These are phyloP conservation scores for Indicator maculatus DNA, from an alignment of 2,113 vertebrate species.

Conservation along the genomic window DNA sequence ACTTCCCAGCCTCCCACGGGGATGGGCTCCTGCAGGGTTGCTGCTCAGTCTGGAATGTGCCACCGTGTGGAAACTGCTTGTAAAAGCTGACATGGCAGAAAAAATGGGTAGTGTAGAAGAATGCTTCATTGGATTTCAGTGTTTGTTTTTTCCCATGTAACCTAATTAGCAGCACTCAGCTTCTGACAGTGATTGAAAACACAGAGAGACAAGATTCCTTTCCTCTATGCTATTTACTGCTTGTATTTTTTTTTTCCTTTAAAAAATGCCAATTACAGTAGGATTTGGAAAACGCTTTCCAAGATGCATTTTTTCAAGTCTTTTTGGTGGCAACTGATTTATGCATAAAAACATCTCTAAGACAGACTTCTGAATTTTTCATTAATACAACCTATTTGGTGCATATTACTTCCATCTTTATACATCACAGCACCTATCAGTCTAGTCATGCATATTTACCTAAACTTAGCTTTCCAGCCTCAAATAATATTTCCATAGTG, in stretches of 20 bases:
- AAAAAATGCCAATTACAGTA: background rate
- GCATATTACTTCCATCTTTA: background rate
- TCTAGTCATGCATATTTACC: background rate
- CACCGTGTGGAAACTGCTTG: background rate
- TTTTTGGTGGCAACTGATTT: background rate
- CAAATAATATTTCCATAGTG: background rate
- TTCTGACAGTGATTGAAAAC: background rate
- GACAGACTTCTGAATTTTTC: background rate
- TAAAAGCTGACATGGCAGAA: background rate
- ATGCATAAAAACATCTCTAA: background rate
- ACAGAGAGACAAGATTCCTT: background rate
- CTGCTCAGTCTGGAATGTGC: background rate
- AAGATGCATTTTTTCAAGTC: background rate
- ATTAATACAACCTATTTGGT: background rate
- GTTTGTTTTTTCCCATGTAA: background rate
- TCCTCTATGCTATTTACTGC: too few relatives aligned
- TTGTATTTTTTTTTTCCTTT: background rate
- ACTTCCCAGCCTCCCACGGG: background rate
- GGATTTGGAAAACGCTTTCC: background rate
- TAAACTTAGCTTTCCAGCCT: background rate
- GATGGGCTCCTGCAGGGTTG: too few relatives aligned
- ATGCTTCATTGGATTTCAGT: background rate
- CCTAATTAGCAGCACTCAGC: background rate
- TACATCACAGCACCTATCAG: background rate
- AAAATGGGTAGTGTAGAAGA: background rate